These are phyloP conservation scores for Machimus atricapillus DNA, from an alignment of 2,888 invertebrate genomes.

Conservation along the genomic window DNA sequence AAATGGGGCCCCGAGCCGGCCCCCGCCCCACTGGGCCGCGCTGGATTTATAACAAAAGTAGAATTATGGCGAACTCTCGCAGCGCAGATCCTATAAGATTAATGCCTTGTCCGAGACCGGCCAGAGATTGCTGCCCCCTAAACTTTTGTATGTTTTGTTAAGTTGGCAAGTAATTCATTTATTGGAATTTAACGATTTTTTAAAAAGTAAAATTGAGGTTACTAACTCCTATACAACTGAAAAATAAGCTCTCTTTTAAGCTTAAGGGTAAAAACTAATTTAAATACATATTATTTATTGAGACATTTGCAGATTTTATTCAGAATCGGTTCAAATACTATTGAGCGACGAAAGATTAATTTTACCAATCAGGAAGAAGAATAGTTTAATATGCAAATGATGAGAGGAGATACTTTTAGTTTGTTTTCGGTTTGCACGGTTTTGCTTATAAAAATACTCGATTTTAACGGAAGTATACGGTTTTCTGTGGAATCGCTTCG, in stretches of 20 bases:
- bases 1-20: not conserved
- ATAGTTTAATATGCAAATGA: no score
- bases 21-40: not conserved
- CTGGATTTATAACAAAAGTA: slow-evolving; percentile 8
- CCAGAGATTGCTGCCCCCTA: not conserved
- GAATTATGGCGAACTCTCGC: slow-evolving; percentile 6
- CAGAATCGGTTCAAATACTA: no score
- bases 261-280: not conserved
- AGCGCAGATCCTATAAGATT: not conserved
- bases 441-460: no score
- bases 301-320: no score
- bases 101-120: not conserved
- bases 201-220: not conserved
- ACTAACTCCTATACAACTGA: not conserved
- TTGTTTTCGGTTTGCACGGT: no score
- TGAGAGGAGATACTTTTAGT: no score
- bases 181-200: not conserved
- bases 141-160: not conserved
- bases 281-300: no score
- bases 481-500: no score
- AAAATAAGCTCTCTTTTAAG: not conserved
- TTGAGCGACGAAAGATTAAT: no score
- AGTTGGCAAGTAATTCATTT: not conserved
- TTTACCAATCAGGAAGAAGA: no score
- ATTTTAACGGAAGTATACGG: no score